Conservation (phyloP, 1,140 invertebrate genomes). For the Watersipora subatra region DNA sequence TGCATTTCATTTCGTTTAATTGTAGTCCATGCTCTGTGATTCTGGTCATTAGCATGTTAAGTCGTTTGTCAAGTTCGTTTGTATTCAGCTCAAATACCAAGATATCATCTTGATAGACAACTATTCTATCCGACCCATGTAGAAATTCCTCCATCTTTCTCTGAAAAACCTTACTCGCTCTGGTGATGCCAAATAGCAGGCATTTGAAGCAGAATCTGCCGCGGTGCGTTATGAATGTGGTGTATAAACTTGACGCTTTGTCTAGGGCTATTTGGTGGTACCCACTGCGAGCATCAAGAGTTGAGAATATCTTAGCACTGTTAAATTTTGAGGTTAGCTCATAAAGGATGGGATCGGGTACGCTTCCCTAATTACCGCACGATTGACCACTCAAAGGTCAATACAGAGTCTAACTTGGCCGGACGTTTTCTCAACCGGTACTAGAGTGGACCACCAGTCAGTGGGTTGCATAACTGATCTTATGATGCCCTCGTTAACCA, state of each 20-base stretch:
- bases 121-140: slow-evolving; percentile 9
- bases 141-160: slow-evolving; percentile 10
- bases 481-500: no score
- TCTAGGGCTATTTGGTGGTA: not conserved
- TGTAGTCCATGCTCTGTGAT: slow-evolving; percentile 17
- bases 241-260: not conserved
- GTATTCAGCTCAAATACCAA: slow-evolving; percentile 13
- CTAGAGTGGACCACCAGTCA: not conserved
- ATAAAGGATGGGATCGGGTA: not conserved
- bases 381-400: not conserved
- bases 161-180: slow-evolving; percentile 10
- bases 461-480: not conserved
- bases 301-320: not conserved
- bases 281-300: not conserved
- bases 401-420: not conserved
- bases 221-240: slow-evolving; percentile 3
- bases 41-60: slow-evolving; percentile 15
- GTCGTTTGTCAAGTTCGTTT: slow-evolving; percentile 14
- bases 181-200: slow-evolving; percentile 10
- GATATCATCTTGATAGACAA: slow-evolving; percentile 18
- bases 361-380: not conserved
- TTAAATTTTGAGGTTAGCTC: not conserved
- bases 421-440: not conserved
- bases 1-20: slow-evolving; percentile 31
- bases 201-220: slow-evolving; percentile 12